phyloP scores from a whole-genome alignment of 23 tunicate genomes.

The Styela plicata region DNA sequence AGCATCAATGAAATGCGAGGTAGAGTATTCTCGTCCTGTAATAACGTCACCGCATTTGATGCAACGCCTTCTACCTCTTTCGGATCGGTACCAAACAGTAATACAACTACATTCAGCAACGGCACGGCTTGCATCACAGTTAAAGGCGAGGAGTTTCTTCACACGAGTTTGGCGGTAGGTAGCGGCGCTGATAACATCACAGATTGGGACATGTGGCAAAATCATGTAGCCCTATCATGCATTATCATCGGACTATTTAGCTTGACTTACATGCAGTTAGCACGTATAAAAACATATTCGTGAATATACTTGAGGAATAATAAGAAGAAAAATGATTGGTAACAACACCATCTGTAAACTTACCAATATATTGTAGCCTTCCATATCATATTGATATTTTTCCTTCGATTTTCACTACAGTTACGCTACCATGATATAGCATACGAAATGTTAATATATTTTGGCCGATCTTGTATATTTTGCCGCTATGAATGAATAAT shows the following conservation, averaged over 20 bases:
- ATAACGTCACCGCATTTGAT: background rate
- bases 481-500: too few relatives aligned
- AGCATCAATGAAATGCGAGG: conserved; percentile 13
- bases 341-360: too few relatives aligned
- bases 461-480: too few relatives aligned
- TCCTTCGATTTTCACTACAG: too few relatives aligned
- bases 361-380: too few relatives aligned
- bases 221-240: conserved; percentile 4
- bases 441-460: too few relatives aligned
- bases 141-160: conserved; percentile 20
- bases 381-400: too few relatives aligned
- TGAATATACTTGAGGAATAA: background rate
- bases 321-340: too few relatives aligned
- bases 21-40: background rate
- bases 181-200: background rate
- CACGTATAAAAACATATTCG: conserved; percentile 8
- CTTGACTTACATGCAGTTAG: conserved; percentile 16
- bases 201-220: conserved; percentile 33
- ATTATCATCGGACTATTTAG: conserved; percentile 1
- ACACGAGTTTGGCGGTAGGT: conserved; percentile 4
- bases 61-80: background rate
- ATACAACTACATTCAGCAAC: background rate
- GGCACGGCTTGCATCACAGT: background rate
- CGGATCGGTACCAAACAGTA: background rate
- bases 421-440: too few relatives aligned